Base-by-base conservation (phyloP, 2,888 invertebrate genomes). In the Cerastis rubricosa region DNA sequence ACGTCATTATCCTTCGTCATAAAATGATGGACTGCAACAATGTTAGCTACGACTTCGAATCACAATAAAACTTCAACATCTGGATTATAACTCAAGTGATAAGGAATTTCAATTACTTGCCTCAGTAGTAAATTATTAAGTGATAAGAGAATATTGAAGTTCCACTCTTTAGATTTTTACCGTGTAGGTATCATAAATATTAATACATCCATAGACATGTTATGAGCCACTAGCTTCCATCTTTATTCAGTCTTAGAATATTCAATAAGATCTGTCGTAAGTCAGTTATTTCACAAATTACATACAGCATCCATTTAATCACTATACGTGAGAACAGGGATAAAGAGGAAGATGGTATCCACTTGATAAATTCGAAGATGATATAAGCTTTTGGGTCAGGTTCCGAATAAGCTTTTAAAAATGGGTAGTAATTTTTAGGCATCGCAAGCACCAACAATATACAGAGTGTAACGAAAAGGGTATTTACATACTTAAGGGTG, bases 141-240 rank as follows among this genome's bases (percentile, higher is more conserved):
- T 51, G 57, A 68, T 80, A 80, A 59, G 43, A 57, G 43, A 78
- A n/a, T 47, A 40, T 35, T 64, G 47, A 47, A 45, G 22, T 11
- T 57, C 7, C 40, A 45, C 2, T 22, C 1, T 25, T 14, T 25
- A 59, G 65, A 78, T 51, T 17, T 63, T 63, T 51, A 63, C 19
- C 63, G 54, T 40, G 65, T n/a, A n/a, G n/a, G n/a, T 43, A 65
- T 57, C 3, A 49, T 66, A 76, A 47, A 51, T 49, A 0, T 43
- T 17, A 51, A 61, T 43, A 43, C 3, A 7, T 11, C 7, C 11
- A 5, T 51, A 43, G 11, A 47, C 43, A 14, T 3, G 19, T 57
- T 51, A 9, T n/a, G 22, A 11, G n/a, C 51, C n/a, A n/a, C 9
- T 51, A 11, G 22, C 4, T 11, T 25, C 14, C 57, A 57, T 57